Percentiles rank a stretch among this genome's conserved stretches.
These are phyloP conservation scores for Gorsachius goisagi DNA, from an alignment of 2,113 vertebrate genomes.

Conservation along the genomic window DNA sequence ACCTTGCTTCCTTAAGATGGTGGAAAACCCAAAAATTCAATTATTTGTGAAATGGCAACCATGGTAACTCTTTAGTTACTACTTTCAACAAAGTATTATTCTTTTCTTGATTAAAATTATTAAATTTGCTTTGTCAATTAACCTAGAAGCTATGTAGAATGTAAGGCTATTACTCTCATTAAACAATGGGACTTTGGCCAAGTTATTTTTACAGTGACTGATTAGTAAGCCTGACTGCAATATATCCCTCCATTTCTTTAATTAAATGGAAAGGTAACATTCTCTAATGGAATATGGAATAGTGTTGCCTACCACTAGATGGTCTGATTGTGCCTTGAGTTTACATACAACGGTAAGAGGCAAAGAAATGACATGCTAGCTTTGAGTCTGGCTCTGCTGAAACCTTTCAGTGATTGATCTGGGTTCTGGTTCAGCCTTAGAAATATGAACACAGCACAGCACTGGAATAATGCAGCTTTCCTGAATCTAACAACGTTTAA, in stretches of 20 bases:
- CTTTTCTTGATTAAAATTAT: neutral
- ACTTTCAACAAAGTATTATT: neutral
- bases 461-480: neutral
- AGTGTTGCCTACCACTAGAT: neutral
- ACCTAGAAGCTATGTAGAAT: neutral
- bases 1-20: neutral
- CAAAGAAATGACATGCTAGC: neutral
- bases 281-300: neutral
- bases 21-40: neutral
- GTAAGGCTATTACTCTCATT: neutral
- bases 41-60: neutral
- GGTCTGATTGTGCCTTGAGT: neutral
- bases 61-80: neutral
- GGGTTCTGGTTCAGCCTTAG: neutral
- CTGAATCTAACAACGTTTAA: neutral
- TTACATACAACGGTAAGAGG: neutral
- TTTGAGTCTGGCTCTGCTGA: neutral
- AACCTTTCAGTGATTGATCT: neutral
- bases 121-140: neutral
- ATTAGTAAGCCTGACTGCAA: neutral
- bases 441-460: neutral
- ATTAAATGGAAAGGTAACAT: conserved; percentile 1
- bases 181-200: neutral
- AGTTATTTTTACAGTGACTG: neutral
- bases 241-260: neutral